Percentiles rank a stretch among this genome's conserved stretches.
Evolutionary conservation across 2,113 vertebrate species (phyloP).

Genomic region (Mesembrinibis cayennensis): DNA sequence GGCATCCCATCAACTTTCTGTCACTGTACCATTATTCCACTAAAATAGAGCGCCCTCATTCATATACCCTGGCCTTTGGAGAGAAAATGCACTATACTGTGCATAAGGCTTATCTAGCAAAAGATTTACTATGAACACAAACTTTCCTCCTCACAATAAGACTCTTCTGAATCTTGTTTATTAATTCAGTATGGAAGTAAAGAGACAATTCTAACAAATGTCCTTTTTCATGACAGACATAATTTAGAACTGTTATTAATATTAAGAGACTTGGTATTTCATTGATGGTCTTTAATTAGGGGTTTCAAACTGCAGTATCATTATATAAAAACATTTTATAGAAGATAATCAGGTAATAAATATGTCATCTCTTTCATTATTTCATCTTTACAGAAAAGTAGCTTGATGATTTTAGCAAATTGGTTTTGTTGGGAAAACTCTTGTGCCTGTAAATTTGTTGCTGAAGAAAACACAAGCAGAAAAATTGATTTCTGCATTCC

Average conservation of each 20-base stretch:
- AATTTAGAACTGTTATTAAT: not conserved
- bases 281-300: not conserved
- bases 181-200: not conserved
- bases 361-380: not conserved
- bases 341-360: not conserved
- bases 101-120: not conserved
- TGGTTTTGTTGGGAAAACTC: not conserved
- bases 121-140: not conserved
- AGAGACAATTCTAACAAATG: not conserved
- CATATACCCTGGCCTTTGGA: not conserved
- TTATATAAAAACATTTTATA: not conserved
- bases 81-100: not conserved
- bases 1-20: not conserved
- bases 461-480: not conserved
- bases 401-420: not conserved
- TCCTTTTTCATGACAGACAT: not conserved
- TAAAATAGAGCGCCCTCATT: not conserved
- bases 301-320: not conserved
- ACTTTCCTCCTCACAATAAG: not conserved
- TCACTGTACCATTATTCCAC: not conserved
- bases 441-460: not conserved
- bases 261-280: not conserved
- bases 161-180: not conserved
- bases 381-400: not conserved
- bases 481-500: not conserved